phyloP scores from a whole-genome alignment of 2,113 vertebrate species.

The Lucifuga dentata region DNA sequence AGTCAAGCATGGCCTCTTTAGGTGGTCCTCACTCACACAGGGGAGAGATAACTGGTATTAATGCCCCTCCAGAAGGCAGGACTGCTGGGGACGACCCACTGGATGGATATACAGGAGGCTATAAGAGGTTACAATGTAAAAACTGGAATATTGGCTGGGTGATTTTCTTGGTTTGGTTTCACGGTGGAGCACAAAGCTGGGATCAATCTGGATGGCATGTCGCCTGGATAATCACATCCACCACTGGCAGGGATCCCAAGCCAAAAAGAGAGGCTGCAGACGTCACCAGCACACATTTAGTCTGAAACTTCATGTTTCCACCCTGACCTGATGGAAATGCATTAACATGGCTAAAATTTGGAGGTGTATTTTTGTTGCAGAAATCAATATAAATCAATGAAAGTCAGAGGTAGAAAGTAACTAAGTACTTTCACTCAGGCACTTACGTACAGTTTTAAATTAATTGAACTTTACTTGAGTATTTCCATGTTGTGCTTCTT shows the following conservation, averaged over 20 bases:
- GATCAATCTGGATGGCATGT: constrained; percentile 74
- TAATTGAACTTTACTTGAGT: too few relatives aligned
- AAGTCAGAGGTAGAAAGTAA: neutral
- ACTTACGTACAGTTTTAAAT: too few relatives aligned
- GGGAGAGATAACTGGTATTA: constrained; percentile 61
- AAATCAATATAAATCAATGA: neutral
- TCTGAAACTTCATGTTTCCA: constrained; percentile 21
- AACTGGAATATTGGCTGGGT: constrained; percentile 65
- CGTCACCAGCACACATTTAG: constrained; percentile 8
- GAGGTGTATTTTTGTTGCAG: neutral
- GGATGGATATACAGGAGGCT: constrained; percentile 57
- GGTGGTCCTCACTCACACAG: constrained; percentile 52
- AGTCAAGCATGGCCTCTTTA: constrained; percentile 76
- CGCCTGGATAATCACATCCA: constrained; percentile 69
- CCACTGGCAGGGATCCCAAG: constrained; percentile 54
- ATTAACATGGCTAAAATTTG: neutral
- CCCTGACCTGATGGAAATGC: neutral
- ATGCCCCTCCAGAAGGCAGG: constrained; percentile 12
- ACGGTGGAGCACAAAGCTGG: constrained; percentile 75
- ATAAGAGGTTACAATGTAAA: constrained; percentile 59
- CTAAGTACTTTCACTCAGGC: too few relatives aligned
- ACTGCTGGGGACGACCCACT: constrained; percentile 35
- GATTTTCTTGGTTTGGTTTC: constrained; percentile 63
- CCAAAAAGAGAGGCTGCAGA: constrained; percentile 22
- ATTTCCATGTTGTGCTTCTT: too few relatives aligned